Conservation (phyloP, 2,113 vertebrate species). For the Rhinolophus sinicus region DNA sequence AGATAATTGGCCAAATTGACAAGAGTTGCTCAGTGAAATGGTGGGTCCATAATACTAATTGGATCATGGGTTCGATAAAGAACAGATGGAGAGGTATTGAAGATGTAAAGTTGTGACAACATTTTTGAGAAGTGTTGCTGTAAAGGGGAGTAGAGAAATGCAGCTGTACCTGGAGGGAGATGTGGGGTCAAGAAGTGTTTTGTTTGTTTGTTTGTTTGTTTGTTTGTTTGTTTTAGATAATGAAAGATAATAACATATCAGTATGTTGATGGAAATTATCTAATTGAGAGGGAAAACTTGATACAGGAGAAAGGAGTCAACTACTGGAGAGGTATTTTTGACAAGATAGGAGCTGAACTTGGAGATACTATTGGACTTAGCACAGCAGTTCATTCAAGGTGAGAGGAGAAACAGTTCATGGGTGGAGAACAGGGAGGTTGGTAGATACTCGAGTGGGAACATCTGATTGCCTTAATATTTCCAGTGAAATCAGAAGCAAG, state of each 20-base stretch:
- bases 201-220: background rate
- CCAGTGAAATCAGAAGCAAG: background rate
- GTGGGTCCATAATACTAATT: too few species aligned
- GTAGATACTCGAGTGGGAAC: too few species aligned
- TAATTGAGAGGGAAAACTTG: background rate
- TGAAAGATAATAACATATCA: background rate
- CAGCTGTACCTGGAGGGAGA: too few species aligned
- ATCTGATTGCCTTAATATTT: background rate
- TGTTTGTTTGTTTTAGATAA: background rate
- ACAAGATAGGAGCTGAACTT: background rate
- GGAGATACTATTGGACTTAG: background rate
- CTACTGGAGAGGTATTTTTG: background rate
- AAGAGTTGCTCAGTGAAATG: too few species aligned
- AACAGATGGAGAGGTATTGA: too few species aligned
- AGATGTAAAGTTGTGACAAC: too few species aligned
- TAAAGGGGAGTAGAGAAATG: too few species aligned
- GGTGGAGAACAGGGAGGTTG: background rate
- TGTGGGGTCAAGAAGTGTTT: background rate
- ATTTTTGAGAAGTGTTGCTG: too few species aligned
- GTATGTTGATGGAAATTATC: background rate
- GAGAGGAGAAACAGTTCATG: background rate
- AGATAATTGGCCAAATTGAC: too few species aligned
- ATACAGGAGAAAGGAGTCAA: background rate
- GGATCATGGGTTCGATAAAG: too few species aligned
- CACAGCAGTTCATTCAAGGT: background rate